phyloP scores from a whole-genome alignment of 2,888 invertebrate species.

The Adelognathus sp. region DNA sequence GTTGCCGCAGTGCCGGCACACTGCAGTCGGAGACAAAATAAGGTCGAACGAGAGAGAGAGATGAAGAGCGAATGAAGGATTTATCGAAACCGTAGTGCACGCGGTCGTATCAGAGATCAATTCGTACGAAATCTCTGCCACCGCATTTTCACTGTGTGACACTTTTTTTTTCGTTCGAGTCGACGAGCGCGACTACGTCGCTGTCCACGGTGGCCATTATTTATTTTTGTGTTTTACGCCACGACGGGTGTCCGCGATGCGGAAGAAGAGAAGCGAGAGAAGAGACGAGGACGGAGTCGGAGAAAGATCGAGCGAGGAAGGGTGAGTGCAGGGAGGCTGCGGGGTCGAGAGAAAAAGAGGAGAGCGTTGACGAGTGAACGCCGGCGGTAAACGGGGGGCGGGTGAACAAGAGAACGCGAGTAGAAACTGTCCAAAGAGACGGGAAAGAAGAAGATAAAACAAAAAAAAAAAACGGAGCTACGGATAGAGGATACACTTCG shows the following conservation, averaged over 20 bases:
- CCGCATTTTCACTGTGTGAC: slow-evolving; percentile 25
- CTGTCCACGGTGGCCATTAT: slow-evolving; percentile 68
- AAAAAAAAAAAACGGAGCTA: slow-evolving; percentile 18
- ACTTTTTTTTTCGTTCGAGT: slow-evolving; percentile 49
- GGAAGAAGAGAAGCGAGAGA: slow-evolving; percentile 52
- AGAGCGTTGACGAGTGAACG: slow-evolving; percentile 46
- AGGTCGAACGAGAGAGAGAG: not conserved
- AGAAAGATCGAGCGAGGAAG: slow-evolving; percentile 45
- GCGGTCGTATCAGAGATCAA: slow-evolving; percentile 46
- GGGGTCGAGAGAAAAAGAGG: slow-evolving; percentile 12
- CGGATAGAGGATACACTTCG: slow-evolving; percentile 70
- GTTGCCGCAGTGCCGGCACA: not conserved
- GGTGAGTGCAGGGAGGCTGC: not conserved
- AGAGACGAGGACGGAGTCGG: slow-evolving; percentile 43
- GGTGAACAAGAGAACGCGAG: slow-evolving; percentile 27
- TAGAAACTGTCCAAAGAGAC: slow-evolving; percentile 53
- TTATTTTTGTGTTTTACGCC: slow-evolving; percentile 75
- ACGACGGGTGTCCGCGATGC: slow-evolving; percentile 58
- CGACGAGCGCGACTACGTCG: slow-evolving; percentile 36
- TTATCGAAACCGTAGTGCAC: not conserved
- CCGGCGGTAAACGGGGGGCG: slow-evolving; percentile 4
- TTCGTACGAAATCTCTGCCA: slow-evolving; percentile 26
- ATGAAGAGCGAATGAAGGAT: slow-evolving; percentile 7
- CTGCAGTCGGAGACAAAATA: slow-evolving; percentile 1
- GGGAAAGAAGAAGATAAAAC: slow-evolving; percentile 23